Evolutionary conservation across 2,888 invertebrate genomes (phyloP).

Genomic region (Ormyrus thymus): DNA sequence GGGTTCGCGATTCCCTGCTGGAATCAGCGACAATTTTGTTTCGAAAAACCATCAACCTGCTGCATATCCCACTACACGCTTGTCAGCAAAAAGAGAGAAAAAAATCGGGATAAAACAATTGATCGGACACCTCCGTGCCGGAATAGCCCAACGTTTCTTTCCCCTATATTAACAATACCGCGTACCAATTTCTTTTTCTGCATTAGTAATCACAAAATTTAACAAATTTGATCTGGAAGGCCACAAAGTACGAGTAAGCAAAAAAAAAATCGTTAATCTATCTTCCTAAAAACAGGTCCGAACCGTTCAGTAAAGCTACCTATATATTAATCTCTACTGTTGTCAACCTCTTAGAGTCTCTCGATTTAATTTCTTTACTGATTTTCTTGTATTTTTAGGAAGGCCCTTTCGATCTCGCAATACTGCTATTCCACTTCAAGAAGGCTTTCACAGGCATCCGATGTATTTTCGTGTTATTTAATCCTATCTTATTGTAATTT

Average conservation of each 20-base stretch:
- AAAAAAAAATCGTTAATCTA: constrained; percentile 37
- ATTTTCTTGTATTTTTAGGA: constrained; percentile 26
- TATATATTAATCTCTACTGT: constrained; percentile 1
- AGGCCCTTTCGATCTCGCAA: constrained; percentile 51
- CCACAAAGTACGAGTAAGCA: constrained; percentile 54
- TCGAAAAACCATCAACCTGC: constrained; percentile 21
- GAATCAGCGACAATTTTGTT: constrained; percentile 45
- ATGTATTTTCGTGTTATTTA: constrained; percentile 42
- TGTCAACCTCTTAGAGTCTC: constrained; percentile 29
- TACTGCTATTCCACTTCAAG: constrained; percentile 28
- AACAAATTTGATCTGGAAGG: constrained; percentile 51
- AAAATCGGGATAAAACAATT: constrained; percentile 20
- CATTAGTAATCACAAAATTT: constrained; percentile 27
- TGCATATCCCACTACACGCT: constrained; percentile 12
- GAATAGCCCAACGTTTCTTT: constrained; percentile 35
- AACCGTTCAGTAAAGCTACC: constrained; percentile 23
- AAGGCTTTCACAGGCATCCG: constrained; percentile 54
- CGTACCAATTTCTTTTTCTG: constrained; percentile 23
- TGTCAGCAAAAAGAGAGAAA: constrained; percentile 15
- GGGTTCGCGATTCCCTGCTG: constrained; percentile 34
- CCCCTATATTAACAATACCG: constrained; percentile 23
- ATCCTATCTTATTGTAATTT: constrained; percentile 51
- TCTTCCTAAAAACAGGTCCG: constrained; percentile 29
- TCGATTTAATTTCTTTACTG: constrained; percentile 39
- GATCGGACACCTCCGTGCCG: constrained; percentile 44